Evolutionary conservation across 2,888 invertebrate species (phyloP).

Genomic region (Erannis defoliaria): DNA sequence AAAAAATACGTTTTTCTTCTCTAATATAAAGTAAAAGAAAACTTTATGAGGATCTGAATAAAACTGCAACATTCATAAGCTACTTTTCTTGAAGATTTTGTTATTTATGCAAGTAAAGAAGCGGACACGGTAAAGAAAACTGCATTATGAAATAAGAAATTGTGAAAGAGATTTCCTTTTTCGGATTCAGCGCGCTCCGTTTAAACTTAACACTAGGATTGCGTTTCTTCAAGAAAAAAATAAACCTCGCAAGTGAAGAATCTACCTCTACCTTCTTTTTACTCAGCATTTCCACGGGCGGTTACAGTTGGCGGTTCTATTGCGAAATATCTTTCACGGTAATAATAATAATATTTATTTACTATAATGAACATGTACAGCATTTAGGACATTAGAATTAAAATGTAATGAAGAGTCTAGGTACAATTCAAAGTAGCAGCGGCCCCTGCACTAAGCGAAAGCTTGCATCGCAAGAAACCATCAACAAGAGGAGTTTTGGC

Average conservation of each 20-base stretch:
- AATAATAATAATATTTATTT: no score
- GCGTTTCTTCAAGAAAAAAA: slow-evolving; percentile 1
- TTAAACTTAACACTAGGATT: background rate
- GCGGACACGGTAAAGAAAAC: slow-evolving; percentile 11
- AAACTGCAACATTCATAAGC: slow-evolving; percentile 4
- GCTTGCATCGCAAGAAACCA: no score
- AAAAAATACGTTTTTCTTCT: no score
- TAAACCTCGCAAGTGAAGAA: no score
- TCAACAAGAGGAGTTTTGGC: no score
- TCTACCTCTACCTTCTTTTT: background rate
- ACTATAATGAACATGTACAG: no score
- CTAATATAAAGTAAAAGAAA: background rate
- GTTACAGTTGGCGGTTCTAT: background rate
- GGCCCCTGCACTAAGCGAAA: no score
- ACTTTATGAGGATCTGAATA: background rate
- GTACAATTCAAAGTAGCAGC: no score
- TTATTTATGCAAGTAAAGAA: slow-evolving; percentile 7
- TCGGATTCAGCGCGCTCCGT: background rate
- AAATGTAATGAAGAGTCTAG: no score
- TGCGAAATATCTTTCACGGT: background rate
- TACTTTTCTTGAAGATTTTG: slow-evolving; percentile 13
- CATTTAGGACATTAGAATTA: no score
- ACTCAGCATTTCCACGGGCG: background rate
- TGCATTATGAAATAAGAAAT: slow-evolving; percentile 18
- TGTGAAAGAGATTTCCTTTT: slow-evolving; percentile 6